phyloP scores from a whole-genome alignment of 37 sponge, comb jelly and placozoan species.

The Beroe forskalii region DNA sequence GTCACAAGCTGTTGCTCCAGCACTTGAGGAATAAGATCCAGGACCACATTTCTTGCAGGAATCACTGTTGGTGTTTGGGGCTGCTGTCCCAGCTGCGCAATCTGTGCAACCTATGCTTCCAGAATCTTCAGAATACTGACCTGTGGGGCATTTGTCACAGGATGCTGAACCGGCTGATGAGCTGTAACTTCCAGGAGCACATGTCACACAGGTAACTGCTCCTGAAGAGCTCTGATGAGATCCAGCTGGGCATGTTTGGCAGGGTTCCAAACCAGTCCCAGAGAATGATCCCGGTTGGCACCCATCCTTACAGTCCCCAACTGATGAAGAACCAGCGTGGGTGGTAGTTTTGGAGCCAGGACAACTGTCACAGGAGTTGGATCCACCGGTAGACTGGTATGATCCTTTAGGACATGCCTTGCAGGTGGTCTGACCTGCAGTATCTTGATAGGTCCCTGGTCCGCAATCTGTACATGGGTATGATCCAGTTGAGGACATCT shows the following conservation, averaged over 20 bases:
- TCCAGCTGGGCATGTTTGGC: constrained; percentile 18
- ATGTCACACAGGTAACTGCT: neutral
- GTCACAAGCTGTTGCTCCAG: neutral
- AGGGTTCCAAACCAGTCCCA: constrained; percentile 30
- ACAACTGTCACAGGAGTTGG: constrained; percentile 1
- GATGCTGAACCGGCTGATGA: neutral
- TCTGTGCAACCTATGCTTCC: neutral
- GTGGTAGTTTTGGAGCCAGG: neutral
- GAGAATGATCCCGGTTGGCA: constrained; percentile 21
- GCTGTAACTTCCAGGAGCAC: constrained; percentile 30
- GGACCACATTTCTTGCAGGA: constrained; percentile 40
- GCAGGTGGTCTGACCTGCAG: neutral
- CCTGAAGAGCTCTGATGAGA: neutral
- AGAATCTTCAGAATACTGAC: neutral
- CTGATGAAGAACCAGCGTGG: neutral
- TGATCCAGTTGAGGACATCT: neutral
- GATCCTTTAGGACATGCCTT: constrained; percentile 11
- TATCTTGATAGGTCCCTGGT: constrained; percentile 1
- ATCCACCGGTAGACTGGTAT: neutral
- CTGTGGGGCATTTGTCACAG: constrained; percentile 13
- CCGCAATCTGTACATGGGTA: constrained; percentile 24
- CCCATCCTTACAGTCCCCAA: constrained; percentile 32
- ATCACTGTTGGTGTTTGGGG: neutral
- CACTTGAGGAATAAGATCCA: neutral
- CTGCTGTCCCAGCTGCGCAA: constrained; percentile 39